Percentiles rank a stretch among this genome's conserved stretches.
These are phyloP conservation scores for Xenus cinereus DNA, from an alignment of 2,113 vertebrate genomes.

Conservation along the genomic window DNA sequence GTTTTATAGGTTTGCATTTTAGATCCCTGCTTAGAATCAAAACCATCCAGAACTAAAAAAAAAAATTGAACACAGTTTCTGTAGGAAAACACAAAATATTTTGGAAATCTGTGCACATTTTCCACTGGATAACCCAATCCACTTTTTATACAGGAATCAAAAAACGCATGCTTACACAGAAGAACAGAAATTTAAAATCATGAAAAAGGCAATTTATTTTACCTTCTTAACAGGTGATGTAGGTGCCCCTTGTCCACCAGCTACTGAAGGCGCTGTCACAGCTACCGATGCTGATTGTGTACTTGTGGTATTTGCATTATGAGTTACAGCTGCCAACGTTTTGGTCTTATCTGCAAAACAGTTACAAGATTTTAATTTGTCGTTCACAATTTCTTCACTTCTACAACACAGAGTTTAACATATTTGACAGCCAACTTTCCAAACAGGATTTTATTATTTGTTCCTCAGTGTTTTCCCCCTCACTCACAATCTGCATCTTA, in stretches of 20 bases:
- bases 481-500: neutral
- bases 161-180: neutral
- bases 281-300: slow-evolving; percentile 74
- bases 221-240: slow-evolving; percentile 96
- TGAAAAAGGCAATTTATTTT: slow-evolving; percentile 14
- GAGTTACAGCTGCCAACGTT: slow-evolving; percentile 79
- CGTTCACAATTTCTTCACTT: neutral
- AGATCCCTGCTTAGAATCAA: neutral
- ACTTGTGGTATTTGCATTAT: slow-evolving; percentile 77
- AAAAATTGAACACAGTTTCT: neutral
- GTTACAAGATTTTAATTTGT: neutral
- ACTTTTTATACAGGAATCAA: neutral
- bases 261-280: slow-evolving; percentile 79
- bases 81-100: neutral
- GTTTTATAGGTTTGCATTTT: neutral
- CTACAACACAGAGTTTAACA: neutral
- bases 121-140: neutral
- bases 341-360: slow-evolving; percentile 88
- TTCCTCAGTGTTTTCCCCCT: neutral
- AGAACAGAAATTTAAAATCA: neutral
- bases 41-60: neutral
- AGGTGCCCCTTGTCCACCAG: slow-evolving; percentile 86
- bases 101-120: neutral
- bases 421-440: neutral
- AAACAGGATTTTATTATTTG: neutral